These are phyloP conservation scores for Anastrepha ludens DNA, from an alignment of 1,140 invertebrate species.

Conservation along the genomic window DNA sequence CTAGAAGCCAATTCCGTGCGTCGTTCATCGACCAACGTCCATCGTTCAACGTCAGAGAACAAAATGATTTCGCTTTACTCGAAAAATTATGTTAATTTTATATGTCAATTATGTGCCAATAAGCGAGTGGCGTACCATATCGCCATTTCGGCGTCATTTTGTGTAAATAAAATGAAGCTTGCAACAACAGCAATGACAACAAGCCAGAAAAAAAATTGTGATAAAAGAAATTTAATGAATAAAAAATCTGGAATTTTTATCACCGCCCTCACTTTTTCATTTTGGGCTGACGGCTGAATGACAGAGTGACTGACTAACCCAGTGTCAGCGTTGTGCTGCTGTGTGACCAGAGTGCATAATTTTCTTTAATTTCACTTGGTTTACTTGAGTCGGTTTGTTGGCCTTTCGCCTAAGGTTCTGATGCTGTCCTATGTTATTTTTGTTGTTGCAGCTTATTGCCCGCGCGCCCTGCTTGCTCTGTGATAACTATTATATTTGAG, in stretches of 20 bases:
- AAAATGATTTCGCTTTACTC: neutral
- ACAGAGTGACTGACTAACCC: neutral
- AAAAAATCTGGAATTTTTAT: neutral
- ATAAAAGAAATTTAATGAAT: neutral
- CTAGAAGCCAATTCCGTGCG: neutral
- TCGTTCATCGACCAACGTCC: neutral
- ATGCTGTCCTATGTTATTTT: neutral
- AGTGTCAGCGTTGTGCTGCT: neutral
- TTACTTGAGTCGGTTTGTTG: neutral
- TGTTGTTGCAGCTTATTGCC: neutral
- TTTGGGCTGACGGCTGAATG: neutral
- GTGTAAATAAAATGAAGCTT: neutral
- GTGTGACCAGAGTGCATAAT: slow-evolving; percentile 12
- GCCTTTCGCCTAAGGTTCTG: neutral
- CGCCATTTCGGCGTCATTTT: slow-evolving; percentile 21
- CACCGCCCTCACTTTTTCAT: neutral
- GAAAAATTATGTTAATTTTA: slow-evolving; percentile 51
- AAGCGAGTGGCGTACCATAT: slow-evolving; percentile 33
- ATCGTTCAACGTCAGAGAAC: too few relatives aligned
- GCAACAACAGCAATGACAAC: neutral
- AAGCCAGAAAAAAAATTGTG: neutral
- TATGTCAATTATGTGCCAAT: slow-evolving; percentile 51
- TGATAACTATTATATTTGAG: neutral
- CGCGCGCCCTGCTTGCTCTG: neutral
- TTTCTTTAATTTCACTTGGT: neutral